Evolutionary conservation across 2,113 vertebrate genomes (phyloP).

Genomic region (Australoheros scitulus): DNA sequence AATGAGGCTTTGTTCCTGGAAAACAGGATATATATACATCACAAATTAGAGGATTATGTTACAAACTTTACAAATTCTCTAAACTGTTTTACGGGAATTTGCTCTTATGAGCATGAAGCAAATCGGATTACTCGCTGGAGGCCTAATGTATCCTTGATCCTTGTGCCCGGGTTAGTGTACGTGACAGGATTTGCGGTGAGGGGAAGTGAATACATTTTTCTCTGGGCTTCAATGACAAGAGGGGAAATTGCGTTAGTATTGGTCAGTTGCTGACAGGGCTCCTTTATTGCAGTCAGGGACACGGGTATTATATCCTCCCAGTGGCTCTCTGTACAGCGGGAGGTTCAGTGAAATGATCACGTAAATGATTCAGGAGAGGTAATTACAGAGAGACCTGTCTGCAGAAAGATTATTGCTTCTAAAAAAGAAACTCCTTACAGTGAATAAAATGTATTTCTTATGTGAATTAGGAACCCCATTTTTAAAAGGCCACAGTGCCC

Average conservation of each 20-base stretch:
- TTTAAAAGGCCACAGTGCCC: neutral
- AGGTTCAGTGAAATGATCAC: neutral
- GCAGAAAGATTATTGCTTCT: neutral
- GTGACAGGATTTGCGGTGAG: conserved; percentile 53
- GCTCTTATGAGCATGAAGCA: conserved; percentile 58
- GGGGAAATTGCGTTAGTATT: conserved; percentile 73
- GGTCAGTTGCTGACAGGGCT: conserved; percentile 53
- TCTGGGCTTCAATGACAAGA: conserved; percentile 55
- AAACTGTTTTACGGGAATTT: conserved; percentile 61
- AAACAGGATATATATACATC: conserved; percentile 30
- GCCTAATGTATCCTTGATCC: conserved; percentile 51
- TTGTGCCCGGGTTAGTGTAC: conserved; percentile 30
- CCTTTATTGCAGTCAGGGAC: conserved; percentile 34
- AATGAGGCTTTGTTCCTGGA: conserved; percentile 46
- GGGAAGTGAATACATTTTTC: conserved; percentile 56
- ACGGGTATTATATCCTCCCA: conserved; percentile 26
- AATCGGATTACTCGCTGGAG: conserved; percentile 61
- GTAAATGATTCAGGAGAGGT: neutral
- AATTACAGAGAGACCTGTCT: neutral
- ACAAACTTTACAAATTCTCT: conserved; percentile 56
- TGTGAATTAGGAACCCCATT: neutral
- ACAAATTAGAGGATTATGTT: conserved; percentile 53
- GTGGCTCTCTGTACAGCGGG: neutral
- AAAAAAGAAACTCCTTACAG: neutral
- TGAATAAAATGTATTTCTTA: neutral